Evolutionary conservation across 1,140 invertebrate species (phyloP).

Genomic region (Chrysomallon squamiferum): DNA sequence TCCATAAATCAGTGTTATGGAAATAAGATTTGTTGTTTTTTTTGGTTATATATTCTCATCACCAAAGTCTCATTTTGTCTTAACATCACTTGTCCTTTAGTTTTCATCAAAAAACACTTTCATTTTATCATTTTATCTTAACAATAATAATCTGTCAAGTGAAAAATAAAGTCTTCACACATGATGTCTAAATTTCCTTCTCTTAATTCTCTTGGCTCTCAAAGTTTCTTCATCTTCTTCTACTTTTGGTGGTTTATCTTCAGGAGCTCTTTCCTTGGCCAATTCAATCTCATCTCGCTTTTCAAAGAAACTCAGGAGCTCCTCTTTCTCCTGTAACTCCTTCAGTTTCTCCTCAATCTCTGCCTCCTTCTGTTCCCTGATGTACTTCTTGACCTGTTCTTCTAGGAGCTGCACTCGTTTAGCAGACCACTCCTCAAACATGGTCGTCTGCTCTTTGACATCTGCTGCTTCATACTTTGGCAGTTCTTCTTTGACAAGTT

Average conservation of each 20-base stretch:
- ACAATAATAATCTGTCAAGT: no score
- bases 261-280: slow-evolving; percentile 3
- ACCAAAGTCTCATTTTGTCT: no score
- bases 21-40: no score
- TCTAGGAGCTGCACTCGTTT: slow-evolving; percentile 19
- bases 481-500: slow-evolving; percentile 19
- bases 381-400: slow-evolving; percentile 20
- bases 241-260: background rate
- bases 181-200: slow-evolving; percentile 16
- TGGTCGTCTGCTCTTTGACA: slow-evolving; percentile 11
- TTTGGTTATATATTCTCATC: no score
- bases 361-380: slow-evolving; percentile 17
- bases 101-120: no score
- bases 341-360: slow-evolving; percentile 31
- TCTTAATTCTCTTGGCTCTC: slow-evolving; percentile 15
- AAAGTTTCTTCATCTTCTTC: slow-evolving; percentile 20
- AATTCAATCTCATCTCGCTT: slow-evolving; percentile 7
- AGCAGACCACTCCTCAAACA: slow-evolving; percentile 19
- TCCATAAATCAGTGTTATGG: no score
- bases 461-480: slow-evolving; percentile 22
- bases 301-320: slow-evolving; percentile 26
- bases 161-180: background rate
- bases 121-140: no score
- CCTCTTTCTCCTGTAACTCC: slow-evolving; percentile 33
- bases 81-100: no score